Evolutionary conservation across 1,140 invertebrate species (phyloP).

Genomic region (Zaprionus camerounensis): DNA sequence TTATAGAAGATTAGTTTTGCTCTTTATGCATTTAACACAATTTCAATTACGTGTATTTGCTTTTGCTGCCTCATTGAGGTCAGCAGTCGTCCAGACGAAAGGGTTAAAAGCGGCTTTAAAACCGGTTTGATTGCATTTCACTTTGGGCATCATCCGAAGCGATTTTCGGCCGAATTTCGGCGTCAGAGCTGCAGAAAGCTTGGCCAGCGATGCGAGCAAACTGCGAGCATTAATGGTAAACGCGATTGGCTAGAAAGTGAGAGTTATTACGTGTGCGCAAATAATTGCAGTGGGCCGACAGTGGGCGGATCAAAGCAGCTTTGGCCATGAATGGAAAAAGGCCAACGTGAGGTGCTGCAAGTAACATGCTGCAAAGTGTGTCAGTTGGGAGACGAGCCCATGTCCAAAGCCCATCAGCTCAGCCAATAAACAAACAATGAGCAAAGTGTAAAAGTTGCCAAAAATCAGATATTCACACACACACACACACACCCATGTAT

Average conservation of each 20-base stretch:
- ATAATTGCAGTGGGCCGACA: constrained; percentile 54
- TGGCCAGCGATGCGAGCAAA: constrained; percentile 37
- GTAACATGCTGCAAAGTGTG: constrained; percentile 41
- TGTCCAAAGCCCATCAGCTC: constrained; percentile 40
- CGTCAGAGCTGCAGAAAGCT: constrained; percentile 60
- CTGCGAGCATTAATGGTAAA: constrained; percentile 21
- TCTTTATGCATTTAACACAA: constrained; percentile 50
- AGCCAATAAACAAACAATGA: constrained; percentile 55
- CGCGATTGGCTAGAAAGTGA: constrained; percentile 64
- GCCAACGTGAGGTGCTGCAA: not conserved
- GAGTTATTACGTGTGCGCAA: constrained; percentile 75
- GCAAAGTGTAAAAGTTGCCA: constrained; percentile 53
- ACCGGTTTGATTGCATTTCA: constrained; percentile 71
- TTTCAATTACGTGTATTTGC: constrained; percentile 67
- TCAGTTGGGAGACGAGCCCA: constrained; percentile 51
- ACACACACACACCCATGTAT: not conserved
- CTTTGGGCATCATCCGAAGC: constrained; percentile 27
- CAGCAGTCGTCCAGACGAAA: constrained; percentile 16
- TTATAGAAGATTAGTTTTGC: constrained; percentile 52
- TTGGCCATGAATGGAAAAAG: constrained; percentile 13
- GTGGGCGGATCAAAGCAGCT: constrained; percentile 19
- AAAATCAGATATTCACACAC: constrained; percentile 25
- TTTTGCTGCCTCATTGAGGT: constrained; percentile 52
- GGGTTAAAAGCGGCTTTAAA: constrained; percentile 47
- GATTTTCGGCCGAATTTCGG: constrained; percentile 44